These are phyloP conservation scores for Caerostris extrusa DNA, from an alignment of 1,140 invertebrate genomes.

Conservation along the genomic window DNA sequence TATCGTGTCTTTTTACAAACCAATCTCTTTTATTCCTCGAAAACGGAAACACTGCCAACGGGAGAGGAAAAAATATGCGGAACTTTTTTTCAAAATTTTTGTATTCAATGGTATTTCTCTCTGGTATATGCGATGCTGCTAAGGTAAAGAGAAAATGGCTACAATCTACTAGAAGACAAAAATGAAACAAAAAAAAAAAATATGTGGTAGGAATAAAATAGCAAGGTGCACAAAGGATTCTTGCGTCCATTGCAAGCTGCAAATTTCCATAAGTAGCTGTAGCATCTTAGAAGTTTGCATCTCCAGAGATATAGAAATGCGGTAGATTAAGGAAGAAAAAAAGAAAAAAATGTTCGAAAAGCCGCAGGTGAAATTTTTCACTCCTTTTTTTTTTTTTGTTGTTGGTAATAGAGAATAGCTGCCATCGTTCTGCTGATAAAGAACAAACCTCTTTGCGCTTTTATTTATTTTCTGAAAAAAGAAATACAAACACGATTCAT, in stretches of 20 bases:
- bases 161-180: background rate
- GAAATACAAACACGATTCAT: background rate
- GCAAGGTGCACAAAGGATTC: background rate
- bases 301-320: background rate
- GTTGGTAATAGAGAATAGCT: background rate
- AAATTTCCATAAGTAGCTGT: constrained; percentile 48
- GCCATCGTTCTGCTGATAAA: background rate
- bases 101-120: background rate
- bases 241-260: background rate
- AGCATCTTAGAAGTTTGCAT: background rate
- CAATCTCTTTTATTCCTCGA: constrained; percentile 14
- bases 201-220: background rate
- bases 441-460: background rate
- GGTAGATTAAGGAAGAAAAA: background rate
- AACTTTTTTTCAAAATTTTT: background rate
- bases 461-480: background rate
- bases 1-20: background rate
- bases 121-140: background rate
- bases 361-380: background rate
- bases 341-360: background rate
- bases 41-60: background rate
- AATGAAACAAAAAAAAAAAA: background rate
- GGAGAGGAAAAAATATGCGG: background rate
- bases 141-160: background rate
- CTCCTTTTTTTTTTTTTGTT: background rate